These are phyloP conservation scores for Rapana venosa DNA, from an alignment of 2,888 invertebrate species.

Conservation along the genomic window DNA sequence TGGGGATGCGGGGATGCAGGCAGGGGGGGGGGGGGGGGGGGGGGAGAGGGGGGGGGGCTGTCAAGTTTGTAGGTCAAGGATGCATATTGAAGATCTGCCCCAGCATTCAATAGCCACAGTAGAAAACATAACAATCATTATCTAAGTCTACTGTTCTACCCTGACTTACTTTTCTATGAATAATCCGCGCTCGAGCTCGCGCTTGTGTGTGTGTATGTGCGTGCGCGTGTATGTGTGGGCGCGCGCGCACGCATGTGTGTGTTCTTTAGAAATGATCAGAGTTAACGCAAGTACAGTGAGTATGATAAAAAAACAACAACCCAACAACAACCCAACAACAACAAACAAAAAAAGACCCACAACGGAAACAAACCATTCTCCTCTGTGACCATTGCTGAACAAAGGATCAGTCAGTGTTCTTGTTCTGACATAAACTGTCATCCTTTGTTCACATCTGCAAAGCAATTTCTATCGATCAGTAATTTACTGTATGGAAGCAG, in stretches of 20 bases:
- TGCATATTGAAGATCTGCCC: too few species aligned
- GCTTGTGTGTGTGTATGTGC: neutral
- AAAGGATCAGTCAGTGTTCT: too few species aligned
- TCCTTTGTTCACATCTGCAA: neutral
- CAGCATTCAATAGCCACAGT: neutral
- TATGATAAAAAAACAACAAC: neutral
- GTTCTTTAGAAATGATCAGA: neutral
- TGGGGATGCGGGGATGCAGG: too few species aligned
- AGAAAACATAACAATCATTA: neutral
- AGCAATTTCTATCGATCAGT: neutral
- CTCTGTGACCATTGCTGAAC: neutral
- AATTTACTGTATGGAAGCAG: neutral
- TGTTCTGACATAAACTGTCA: neutral
- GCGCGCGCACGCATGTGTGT: neutral
- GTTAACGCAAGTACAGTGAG: neutral
- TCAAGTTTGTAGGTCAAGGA: too few species aligned
- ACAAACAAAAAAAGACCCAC: neutral
- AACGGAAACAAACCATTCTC: neutral
- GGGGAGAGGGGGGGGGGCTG: too few species aligned
- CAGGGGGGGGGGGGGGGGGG: too few species aligned
- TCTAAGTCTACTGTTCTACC: neutral
- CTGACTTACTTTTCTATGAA: neutral
- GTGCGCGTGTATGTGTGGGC: neutral
- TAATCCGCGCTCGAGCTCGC: neutral
- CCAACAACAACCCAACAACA: neutral